phyloP scores from a whole-genome alignment of 1,140 invertebrate genomes.

The Orchesella cincta region DNA sequence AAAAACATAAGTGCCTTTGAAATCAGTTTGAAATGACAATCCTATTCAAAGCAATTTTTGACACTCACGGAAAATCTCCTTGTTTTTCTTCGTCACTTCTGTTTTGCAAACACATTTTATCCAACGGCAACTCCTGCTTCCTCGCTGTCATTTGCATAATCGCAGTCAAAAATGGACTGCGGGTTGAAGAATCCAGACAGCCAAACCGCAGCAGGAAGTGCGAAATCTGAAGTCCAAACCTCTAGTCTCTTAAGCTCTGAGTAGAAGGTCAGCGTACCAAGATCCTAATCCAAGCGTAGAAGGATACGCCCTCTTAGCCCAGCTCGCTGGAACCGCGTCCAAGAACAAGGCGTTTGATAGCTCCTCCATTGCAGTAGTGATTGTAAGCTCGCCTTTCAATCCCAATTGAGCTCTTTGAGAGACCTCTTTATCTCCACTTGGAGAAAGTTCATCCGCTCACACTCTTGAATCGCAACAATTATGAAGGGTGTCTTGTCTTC shows the following conservation, averaged over 20 bases:
- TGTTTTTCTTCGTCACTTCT: constrained; percentile 96
- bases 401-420: constrained; percentile 89
- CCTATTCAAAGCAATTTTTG: too few species aligned
- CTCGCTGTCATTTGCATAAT: constrained; percentile 97
- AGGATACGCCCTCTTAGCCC: constrained; percentile 86
- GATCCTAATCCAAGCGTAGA: constrained; percentile 80
- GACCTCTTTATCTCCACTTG: constrained; percentile 86
- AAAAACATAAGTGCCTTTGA: neutral
- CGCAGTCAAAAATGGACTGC: constrained; percentile 89
- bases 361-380: constrained; percentile 94
- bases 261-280: constrained; percentile 89
- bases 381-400: constrained; percentile 92
- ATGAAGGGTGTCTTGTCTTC: constrained; percentile 94
- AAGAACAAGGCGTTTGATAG: constrained; percentile 86
- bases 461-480: constrained; percentile 95
- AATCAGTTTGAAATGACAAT: neutral
- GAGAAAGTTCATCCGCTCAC: constrained; percentile 91
- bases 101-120: constrained; percentile 95
- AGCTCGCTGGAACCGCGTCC: constrained; percentile 85
- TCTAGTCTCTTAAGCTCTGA: constrained; percentile 87
- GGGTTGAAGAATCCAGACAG: constrained; percentile 95
- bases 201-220: constrained; percentile 90
- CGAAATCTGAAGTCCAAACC: constrained; percentile 92
- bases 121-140: constrained; percentile 87
- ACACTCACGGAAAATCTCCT: constrained; percentile 89